A percentile compares a stretch with the other conserved stretches of the same genome.
Evolutionary conservation across 2,797 vertebrate species (phyloP).

Genomic region (Bovichtus variegatus): DNA sequence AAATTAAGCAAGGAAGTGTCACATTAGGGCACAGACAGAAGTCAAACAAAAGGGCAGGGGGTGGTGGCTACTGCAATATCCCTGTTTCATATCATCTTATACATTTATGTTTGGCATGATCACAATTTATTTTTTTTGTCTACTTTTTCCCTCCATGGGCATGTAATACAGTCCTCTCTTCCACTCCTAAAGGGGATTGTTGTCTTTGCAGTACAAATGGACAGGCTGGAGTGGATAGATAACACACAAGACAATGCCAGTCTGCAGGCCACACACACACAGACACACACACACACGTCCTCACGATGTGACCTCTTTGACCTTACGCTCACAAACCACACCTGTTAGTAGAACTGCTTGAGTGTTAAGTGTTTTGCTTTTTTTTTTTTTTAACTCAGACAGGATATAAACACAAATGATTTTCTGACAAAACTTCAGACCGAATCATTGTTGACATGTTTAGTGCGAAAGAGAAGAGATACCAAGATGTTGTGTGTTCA

Average conservation of each 20-base stretch:
- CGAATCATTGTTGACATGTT: background rate
- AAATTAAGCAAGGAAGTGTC: conserved; percentile 28
- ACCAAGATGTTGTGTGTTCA: background rate
- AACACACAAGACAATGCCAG: conserved; percentile 65
- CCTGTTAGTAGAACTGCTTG: conserved; percentile 5
- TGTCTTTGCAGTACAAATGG: conserved; percentile 60
- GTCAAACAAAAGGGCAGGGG: conserved; percentile 6
- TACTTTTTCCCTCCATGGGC: conserved; percentile 8
- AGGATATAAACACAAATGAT: background rate
- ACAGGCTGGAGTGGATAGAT: conserved; percentile 70
- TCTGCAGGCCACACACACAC: conserved; percentile 66
- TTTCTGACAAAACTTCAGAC: background rate
- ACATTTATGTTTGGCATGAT: background rate
- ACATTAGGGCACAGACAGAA: conserved; percentile 24
- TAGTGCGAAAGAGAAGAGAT: background rate
- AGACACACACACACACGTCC: conserved; percentile 40
- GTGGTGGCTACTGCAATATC: background rate
- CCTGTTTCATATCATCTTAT: background rate
- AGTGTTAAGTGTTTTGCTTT: too few relatives aligned
- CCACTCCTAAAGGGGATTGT: conserved; percentile 36
- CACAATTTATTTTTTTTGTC: background rate
- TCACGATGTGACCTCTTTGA: conserved; percentile 36
- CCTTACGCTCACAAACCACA: conserved; percentile 21
- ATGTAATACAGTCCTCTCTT: conserved; percentile 28
- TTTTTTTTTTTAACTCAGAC: conserved; percentile 7